A percentile compares a stretch with the other conserved stretches of the same genome.
These are phyloP conservation scores for Platichthys stellatus DNA, from an alignment of 2,113 vertebrate genomes.

Conservation along the genomic window DNA sequence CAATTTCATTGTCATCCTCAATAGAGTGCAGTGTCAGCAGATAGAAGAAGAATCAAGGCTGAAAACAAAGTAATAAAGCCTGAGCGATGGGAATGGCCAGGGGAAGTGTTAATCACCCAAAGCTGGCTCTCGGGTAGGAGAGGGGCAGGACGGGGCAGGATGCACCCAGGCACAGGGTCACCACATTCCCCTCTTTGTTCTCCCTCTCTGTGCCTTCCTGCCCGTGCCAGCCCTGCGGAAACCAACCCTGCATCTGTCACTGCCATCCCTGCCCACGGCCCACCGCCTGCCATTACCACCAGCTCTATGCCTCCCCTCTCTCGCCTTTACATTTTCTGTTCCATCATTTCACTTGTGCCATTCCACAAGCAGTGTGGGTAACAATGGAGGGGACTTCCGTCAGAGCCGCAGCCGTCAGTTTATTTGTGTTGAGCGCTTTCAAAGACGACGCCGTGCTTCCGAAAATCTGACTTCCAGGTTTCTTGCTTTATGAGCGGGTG, in stretches of 20 bases:
- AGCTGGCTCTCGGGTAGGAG: conserved; percentile 47
- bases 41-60: conserved; percentile 59
- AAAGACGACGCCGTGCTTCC: conserved; percentile 29
- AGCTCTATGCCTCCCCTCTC: conserved; percentile 22
- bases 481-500: conserved; percentile 9
- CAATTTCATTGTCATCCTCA: conserved; percentile 45
- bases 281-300: conserved; percentile 33
- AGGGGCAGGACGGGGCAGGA: conserved; percentile 71
- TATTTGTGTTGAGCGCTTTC: conserved; percentile 47
- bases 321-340: conserved; percentile 20
- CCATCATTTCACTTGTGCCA: conserved; percentile 32
- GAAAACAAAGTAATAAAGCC: conserved; percentile 83
- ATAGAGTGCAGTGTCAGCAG: conserved; percentile 76
- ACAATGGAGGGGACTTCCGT: conserved; percentile 62
- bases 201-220: conserved; percentile 75
- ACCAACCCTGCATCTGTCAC: conserved; percentile 71
- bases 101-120: conserved; percentile 81
- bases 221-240: conserved; percentile 78
- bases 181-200: conserved; percentile 77
- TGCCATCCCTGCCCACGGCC: conserved; percentile 54
- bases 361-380: conserved; percentile 14
- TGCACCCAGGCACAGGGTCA: conserved; percentile 74
- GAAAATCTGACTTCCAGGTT: conserved; percentile 23
- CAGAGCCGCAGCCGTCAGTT: neutral
- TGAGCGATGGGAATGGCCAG: conserved; percentile 64